Evolutionary conservation across 1,140 invertebrate genomes (phyloP).

Genomic region (Orchesella cincta): DNA sequence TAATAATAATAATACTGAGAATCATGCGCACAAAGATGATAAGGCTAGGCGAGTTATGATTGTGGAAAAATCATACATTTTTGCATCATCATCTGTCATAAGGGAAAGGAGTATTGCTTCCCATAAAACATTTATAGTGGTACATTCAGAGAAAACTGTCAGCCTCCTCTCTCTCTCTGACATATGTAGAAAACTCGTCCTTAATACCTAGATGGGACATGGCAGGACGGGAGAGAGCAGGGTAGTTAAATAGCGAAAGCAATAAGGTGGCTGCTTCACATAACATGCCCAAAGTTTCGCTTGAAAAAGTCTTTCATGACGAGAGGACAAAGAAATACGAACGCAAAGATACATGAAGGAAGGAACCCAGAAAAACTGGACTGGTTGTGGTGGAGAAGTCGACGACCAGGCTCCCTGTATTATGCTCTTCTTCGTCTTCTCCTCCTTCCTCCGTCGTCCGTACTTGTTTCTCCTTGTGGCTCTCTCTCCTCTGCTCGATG

Average conservation of each 20-base stretch:
- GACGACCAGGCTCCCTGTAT: conserved; percentile 13
- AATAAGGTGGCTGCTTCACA: too few relatives aligned
- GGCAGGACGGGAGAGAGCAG: too few relatives aligned
- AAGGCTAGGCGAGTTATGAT: background rate
- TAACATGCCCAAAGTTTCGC: too few relatives aligned
- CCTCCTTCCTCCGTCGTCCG: background rate
- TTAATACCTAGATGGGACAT: background rate
- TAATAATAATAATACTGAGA: background rate
- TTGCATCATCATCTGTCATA: too few relatives aligned
- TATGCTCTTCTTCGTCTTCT: background rate
- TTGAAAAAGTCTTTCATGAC: too few relatives aligned
- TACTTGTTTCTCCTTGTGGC: conserved; percentile 1
- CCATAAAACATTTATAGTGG: background rate
- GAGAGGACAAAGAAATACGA: background rate
- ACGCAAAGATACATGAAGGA: background rate
- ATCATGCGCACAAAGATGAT: conserved; percentile 21
- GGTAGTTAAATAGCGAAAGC: too few relatives aligned
- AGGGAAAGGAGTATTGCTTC: background rate
- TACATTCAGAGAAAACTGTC: too few relatives aligned
- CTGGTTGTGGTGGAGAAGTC: conserved; percentile 21
- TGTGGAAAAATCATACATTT: background rate
- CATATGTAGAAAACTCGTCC: background rate
- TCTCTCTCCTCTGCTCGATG: too few relatives aligned
- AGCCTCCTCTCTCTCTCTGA: too few relatives aligned
- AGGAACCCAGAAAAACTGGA: conserved; percentile 11